Percentiles rank a stretch among this genome's conserved stretches.
Conservation (phyloP, 2,888 invertebrate species). For the Drosophila lutescens region DNA sequence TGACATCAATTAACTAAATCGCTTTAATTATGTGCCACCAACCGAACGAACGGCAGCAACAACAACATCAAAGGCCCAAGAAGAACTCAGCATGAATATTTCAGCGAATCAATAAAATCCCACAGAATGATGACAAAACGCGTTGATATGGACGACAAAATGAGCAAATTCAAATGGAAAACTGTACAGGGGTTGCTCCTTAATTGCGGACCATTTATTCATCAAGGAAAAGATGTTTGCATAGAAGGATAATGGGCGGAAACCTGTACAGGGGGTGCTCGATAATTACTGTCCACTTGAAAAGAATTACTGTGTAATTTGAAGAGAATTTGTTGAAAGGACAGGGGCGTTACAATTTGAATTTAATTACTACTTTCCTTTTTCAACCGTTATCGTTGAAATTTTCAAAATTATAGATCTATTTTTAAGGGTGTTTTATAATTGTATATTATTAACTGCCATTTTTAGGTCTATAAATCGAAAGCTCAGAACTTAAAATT, state of each 20-base stretch:
- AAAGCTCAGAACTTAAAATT: background rate
- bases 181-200: constrained; percentile 6
- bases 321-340: background rate
- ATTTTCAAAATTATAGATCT: background rate
- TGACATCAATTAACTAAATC: constrained; percentile 78
- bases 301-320: background rate
- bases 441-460: background rate
- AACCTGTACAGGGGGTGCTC: background rate
- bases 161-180: constrained; percentile 44
- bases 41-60: constrained; percentile 10
- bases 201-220: background rate
- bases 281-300: background rate
- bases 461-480: too few relatives aligned
- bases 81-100: constrained; percentile 36
- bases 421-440: background rate
- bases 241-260: background rate
- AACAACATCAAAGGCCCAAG: constrained; percentile 19
- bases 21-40: constrained; percentile 60
- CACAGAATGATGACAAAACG: constrained; percentile 66
- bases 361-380: background rate
- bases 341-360: background rate
- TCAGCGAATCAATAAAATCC: constrained; percentile 81
- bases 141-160: constrained; percentile 32
- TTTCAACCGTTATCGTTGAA: too few relatives aligned
- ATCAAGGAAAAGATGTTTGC: background rate